phyloP scores from a whole-genome alignment of 2,888 invertebrate genomes.

The Aleiodes alternator region DNA sequence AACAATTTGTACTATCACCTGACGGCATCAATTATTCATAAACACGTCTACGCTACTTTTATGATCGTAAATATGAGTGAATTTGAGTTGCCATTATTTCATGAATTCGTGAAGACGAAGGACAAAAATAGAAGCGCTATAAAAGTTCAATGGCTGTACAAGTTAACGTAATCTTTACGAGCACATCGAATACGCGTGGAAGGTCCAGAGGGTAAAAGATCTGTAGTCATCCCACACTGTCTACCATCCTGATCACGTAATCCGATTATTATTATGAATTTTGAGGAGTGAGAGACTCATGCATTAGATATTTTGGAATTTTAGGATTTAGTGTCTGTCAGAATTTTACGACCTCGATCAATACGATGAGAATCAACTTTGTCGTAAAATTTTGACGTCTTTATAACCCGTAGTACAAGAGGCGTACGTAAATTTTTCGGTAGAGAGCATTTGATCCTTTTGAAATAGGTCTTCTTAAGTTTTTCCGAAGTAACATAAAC shows the following conservation, averaged over 20 bases:
- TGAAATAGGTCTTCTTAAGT: background rate
- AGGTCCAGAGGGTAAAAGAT: background rate
- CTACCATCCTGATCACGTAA: constrained; percentile 49
- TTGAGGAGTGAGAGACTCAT: constrained; percentile 35
- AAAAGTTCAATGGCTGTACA: constrained; percentile 6
- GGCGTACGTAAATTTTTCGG: constrained; percentile 2
- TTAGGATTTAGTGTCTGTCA: constrained; percentile 55
- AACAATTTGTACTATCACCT: too few species aligned
- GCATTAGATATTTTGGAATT: constrained; percentile 39
- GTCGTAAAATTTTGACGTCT: background rate
- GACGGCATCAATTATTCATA: too few species aligned
- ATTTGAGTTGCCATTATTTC: too few species aligned
- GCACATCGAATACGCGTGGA: constrained; percentile 21
- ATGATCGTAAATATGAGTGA: constrained; percentile 3
- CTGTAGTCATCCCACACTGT: constrained; percentile 29
- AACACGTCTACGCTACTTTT: too few species aligned
- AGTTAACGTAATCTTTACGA: constrained; percentile 47
- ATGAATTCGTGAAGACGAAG: background rate
- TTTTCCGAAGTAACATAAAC: constrained; percentile 19
- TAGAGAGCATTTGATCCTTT: background rate
- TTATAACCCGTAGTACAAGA: too few species aligned
- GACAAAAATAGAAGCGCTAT: background rate
- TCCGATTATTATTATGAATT: constrained; percentile 56
- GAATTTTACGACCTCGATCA: constrained; percentile 53
- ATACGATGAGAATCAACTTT: constrained; percentile 23